A percentile compares a stretch with the other conserved stretches of the same genome.
Evolutionary conservation across 2,797 vertebrate genomes (phyloP).

Genomic region (Decapterus maruadsi): DNA sequence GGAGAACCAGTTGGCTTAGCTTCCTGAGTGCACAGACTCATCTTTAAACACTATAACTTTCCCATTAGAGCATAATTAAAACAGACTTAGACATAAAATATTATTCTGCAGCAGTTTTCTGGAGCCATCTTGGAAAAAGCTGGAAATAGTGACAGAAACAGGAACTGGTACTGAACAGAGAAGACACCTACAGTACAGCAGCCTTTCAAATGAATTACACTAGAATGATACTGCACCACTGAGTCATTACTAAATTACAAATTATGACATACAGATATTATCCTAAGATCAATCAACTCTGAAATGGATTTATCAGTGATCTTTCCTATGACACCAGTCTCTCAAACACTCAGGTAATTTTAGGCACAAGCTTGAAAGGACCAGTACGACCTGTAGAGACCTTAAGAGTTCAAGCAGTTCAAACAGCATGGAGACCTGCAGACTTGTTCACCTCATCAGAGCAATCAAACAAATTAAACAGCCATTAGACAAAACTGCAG

Average conservation of each 20-base stretch:
- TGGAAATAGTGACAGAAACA: too few relatives aligned
- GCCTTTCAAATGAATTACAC: too few relatives aligned
- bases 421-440: conserved; percentile 43
- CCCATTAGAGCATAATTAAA: neutral
- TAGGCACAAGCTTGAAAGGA: conserved; percentile 27
- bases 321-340: neutral
- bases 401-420: conserved; percentile 25
- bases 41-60: neutral
- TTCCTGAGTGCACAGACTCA: neutral
- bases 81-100: neutral
- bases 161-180: too few relatives aligned
- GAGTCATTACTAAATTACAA: neutral
- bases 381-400: conserved; percentile 46
- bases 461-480: conserved; percentile 69
- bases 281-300: neutral
- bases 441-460: conserved; percentile 41
- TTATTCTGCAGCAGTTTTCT: too few relatives aligned
- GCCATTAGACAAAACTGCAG: conserved; percentile 36
- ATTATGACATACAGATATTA: neutral
- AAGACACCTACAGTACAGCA: too few relatives aligned
- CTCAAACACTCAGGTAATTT: conserved; percentile 16
- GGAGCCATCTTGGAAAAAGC: neutral
- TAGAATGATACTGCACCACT: too few relatives aligned
- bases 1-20: neutral
- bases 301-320: neutral